Base-by-base conservation (phyloP, 1,140 invertebrate genomes). In the Whitmania pigra region DNA sequence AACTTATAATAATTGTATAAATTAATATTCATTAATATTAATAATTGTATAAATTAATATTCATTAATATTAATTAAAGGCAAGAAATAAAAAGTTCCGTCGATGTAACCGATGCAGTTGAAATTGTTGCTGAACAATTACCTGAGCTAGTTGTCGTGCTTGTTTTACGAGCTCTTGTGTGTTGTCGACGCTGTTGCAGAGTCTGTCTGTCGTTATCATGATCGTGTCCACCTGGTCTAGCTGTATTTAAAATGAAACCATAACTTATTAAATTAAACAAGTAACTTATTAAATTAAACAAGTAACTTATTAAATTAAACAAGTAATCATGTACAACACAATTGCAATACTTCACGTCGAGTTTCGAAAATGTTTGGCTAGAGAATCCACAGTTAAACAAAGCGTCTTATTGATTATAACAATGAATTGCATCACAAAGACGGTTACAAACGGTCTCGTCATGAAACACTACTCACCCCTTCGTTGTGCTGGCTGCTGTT, bases 101-200 rank as follows among this genome's bases (percentile, higher is more conserved):
- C 31, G 6, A 3, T 36, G 6, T 36, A 2, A 36, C 31, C 31
- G 6, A 36, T 36, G 31, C 31, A 36, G 31, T 36, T 36, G 31
- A 36, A 49, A 49, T 17, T 49, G 15, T 15, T 49, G 15, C 11
- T 63, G 7, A 6, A 2, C 29, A 53, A 25, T 53, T 15, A 70
- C 69, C 36, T 49, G 90, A 9, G 92, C 92, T 40, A 97, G 83
- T n/a, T 91, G 87, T 73, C 93, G 85, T 0, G 94, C 94, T 78
- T 97, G 93, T 13, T 89, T 87, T 27, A 97, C 91, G 93, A 98
- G 97, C 82, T 97, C 94, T 29, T 79, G 80, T 1, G 88, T 87
- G 82, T 96, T 91, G 40, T 89, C 89, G 54, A 86, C 86, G 22
- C 89, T 90, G 20, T 88, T 89, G 71, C 93, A 89, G 17, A 98